A percentile compares a stretch with the other conserved stretches of the same genome.
Conservation (phyloP, 2,797 vertebrate species). For the Cyprinodon diabolis region DNA sequence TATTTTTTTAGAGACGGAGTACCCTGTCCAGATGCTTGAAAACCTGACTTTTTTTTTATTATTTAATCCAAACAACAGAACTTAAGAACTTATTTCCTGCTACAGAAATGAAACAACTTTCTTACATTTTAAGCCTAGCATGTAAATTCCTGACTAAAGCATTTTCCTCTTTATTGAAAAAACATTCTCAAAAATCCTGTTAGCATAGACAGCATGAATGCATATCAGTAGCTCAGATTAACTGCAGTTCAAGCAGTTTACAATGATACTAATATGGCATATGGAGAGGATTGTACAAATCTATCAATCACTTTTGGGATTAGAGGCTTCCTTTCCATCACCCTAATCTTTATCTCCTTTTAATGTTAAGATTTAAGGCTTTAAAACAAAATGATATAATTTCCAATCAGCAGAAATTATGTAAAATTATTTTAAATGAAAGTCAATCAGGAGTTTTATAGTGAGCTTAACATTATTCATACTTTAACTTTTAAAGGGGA, state of each 20-base stretch:
- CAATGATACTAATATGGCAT: not conserved
- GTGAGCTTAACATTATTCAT: not conserved
- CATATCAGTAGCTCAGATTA: not conserved
- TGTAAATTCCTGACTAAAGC: not conserved
- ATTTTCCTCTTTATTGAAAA: not conserved
- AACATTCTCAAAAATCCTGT: not conserved
- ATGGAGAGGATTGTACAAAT: not conserved
- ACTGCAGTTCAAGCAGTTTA: not conserved
- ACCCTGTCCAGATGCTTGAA: not conserved
- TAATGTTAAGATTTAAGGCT: not conserved
- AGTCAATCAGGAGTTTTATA: not conserved
- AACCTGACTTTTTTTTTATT: not conserved
- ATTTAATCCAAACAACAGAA: not conserved
- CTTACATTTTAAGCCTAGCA: not conserved
- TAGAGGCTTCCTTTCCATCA: not conserved
- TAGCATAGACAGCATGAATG: not conserved
- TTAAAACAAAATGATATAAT: not conserved
- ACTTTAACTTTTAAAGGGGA: not conserved
- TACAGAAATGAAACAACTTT: not conserved
- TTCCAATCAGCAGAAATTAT: not conserved
- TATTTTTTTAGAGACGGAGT: no score
- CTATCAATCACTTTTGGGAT: not conserved
- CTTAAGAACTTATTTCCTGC: no score
- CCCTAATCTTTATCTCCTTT: not conserved
- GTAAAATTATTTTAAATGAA: not conserved